Evolutionary conservation across 2,888 invertebrate genomes (phyloP), one percentile per base, ranked within the genome.

Genomic region (Tineola bisselliella): DNA sequence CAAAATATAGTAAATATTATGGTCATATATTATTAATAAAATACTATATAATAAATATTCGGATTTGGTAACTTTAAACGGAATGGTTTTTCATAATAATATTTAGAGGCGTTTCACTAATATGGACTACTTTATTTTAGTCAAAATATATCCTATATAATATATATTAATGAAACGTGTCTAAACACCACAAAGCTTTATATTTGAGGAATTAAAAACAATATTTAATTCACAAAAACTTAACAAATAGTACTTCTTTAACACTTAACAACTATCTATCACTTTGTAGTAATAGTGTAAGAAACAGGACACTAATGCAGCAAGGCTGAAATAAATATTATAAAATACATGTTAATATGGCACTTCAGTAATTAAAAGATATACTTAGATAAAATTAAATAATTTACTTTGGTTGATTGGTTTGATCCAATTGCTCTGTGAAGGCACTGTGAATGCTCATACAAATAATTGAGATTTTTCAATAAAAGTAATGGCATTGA

Each of bases 251-350:
- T n/a, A n/a, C 6, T 48, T 25, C 6, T 25, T 2, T 25, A 25
- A 25, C 25, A 48, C 33, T 38, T 62, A 61, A n/a, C n/a, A n/a
- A 44, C 13, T 44, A 60, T 18, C 19, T 33, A 56, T 73, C 67
- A 77, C 72, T 74, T 66, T 76, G 71, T 71, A 75, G 74, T 79
- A 66, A 77, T 79, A 84, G 67, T 73, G 81, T 63, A 78, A 73
- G 81, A 86, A 77, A 84, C 76, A 84, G 74, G 79, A 79, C 71
- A 86, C 72, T 67, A 80, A 70, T 77, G 84, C 68, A 74, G 81
- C 76, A 67, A 79, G 71, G 72, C 86, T 86, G 86, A 80, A 86
- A 86, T 69, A 67, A 72, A 70, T 69, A 64, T 63, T 1, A 62
- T 60, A 61, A 52, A 59, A 54, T 44, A 56, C 64, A 63, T 57